Percentiles rank a stretch among this genome's conserved stretches.
phyloP scores from a whole-genome alignment of 1,140 invertebrate genomes.

The Panagrolaimus sp. region DNA sequence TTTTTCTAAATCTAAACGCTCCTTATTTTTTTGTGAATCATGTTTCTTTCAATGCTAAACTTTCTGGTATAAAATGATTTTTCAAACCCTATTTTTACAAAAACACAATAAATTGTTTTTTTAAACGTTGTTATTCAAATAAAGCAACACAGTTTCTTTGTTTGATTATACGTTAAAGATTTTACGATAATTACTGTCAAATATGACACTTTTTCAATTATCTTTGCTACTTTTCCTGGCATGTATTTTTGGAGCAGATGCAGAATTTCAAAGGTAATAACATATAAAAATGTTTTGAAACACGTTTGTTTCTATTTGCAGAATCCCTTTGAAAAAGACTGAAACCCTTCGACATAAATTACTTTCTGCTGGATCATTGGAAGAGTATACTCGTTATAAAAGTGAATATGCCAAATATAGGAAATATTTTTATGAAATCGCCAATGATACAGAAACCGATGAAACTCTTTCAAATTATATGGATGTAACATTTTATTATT shows the following conservation, averaged over 20 bases:
- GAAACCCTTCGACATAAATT: constrained; percentile 34
- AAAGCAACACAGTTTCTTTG: too few relatives aligned
- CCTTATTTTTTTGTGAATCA: too few relatives aligned
- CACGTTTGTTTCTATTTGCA: too few relatives aligned
- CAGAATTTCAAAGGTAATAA: background rate
- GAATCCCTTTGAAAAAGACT: constrained; percentile 31
- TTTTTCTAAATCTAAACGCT: too few relatives aligned
- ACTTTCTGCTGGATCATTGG: constrained; percentile 25
- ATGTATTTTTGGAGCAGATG: background rate
- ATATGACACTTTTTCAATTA: background rate
- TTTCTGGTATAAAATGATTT: too few relatives aligned
- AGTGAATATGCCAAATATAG: constrained; percentile 26
- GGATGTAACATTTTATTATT: constrained; percentile 59
- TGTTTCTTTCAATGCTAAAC: too few relatives aligned
- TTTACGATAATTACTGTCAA: background rate
- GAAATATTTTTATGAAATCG: constrained; percentile 13
- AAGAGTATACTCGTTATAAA: constrained; percentile 38
- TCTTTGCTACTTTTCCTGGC: background rate
- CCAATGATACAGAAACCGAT: constrained; percentile 43
- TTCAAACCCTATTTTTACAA: too few relatives aligned
- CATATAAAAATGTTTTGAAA: background rate
- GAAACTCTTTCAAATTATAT: constrained; percentile 87
- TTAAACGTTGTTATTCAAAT: too few relatives aligned
- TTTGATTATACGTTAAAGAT: background rate
- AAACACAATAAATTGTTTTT: too few relatives aligned